Evolutionary conservation across 2,888 invertebrate genomes (phyloP), one percentile per base, ranked within the genome.

Genomic region (Leuctra nigra): DNA sequence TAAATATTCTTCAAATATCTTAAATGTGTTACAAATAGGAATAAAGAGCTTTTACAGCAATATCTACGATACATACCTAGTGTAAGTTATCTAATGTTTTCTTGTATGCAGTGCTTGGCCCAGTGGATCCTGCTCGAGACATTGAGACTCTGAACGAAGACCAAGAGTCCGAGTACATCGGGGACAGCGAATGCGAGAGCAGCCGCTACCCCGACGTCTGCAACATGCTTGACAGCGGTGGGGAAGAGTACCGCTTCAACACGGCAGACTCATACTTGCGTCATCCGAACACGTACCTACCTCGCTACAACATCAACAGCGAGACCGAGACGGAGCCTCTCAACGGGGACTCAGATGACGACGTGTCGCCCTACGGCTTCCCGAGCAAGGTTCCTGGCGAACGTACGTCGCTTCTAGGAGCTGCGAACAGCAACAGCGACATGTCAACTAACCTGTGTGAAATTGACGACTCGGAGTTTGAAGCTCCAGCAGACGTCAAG

Each of bases 381-480:
- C 76, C 75, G 55, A 73, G 73, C 53, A 48, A 54, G 24, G 18
- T 6, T 29, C 55, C 60, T 4, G 86, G 83, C 69, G 89, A 87
- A 72, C 78, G 86, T 62, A 82, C 87, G 73, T 87, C 88, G 46
- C 75, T 88, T 65, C 77, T 87, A 63, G 87, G 84, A 62, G 83
- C 81, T 61, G 77, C 76, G 48, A 78, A 77, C 13, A 91, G 91
- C 65, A 84, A 86, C 71, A 91, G 93, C 73, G 91, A 91, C 74
- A 77, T 91, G 64, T 93, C 93, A 54, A 85, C 88, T 54, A 85
- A 86, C 70, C 79, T 94, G 62, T 94, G 94, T 77, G 94, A 94
- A 77, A 91, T 95, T 68, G 93, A 93, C 73, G 76, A 76, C 73
- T 87, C 88, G 46, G 90, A 90, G 70, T 83, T 80, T 67, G 87